Percentiles rank a stretch among this genome's conserved stretches.
Conservation (phyloP, 1,140 invertebrate species). For the Aleiodes sp. region DNA sequence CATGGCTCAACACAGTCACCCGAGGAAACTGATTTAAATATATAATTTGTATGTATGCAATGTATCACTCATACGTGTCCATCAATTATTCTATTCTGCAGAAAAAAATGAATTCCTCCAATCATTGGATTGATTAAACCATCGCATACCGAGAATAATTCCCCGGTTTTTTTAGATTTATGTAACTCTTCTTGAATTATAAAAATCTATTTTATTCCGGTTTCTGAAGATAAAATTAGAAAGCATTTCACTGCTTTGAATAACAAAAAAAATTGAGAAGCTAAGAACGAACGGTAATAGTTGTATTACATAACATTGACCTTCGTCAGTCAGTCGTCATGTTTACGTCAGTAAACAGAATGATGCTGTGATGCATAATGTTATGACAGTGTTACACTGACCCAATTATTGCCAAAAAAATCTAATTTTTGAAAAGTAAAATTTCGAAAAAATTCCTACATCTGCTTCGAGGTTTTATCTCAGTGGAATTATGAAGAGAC, state of each 20-base stretch:
- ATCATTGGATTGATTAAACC: background rate
- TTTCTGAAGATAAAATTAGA: background rate
- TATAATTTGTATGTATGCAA: background rate
- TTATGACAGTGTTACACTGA: background rate
- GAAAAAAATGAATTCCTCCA: background rate
- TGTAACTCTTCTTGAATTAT: too few species aligned
- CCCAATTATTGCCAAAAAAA: background rate
- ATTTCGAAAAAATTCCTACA: too few species aligned
- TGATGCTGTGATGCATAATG: slow-evolving; percentile 1
- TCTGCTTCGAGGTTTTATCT: too few species aligned
- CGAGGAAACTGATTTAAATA: slow-evolving; percentile 29
- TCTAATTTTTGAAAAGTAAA: background rate
- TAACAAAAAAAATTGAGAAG: background rate
- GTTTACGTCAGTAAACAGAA: slow-evolving; percentile 42
- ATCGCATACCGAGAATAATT: too few species aligned
- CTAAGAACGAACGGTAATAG: background rate
- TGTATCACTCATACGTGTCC: slow-evolving; percentile 4
- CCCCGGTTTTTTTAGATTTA: too few species aligned
- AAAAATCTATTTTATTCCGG: slow-evolving; percentile 29
- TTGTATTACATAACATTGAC: slow-evolving; percentile 59
- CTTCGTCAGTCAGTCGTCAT: slow-evolving; percentile 52
- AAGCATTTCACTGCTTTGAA: slow-evolving; percentile 3
- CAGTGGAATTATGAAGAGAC: background rate
- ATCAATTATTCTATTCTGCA: slow-evolving; percentile 9
- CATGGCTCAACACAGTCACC: slow-evolving; percentile 28